A percentile compares a stretch with the other conserved stretches of the same genome.
These are phyloP conservation scores for Hapalemur alaotrensis DNA, from an alignment of 2,797 vertebrate species.

Conservation along the genomic window DNA sequence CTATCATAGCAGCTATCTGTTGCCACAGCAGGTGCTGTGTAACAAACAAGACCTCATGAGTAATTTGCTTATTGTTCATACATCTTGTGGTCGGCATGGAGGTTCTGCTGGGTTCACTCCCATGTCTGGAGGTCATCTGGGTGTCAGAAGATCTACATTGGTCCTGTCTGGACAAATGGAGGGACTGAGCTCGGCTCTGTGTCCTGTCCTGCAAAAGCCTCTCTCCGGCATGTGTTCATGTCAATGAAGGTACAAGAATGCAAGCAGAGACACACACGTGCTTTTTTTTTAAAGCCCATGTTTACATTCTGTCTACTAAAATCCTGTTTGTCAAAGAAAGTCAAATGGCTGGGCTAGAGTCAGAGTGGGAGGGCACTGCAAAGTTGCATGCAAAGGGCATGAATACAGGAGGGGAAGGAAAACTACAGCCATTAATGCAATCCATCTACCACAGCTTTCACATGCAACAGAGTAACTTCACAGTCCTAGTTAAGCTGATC, in stretches of 20 bases:
- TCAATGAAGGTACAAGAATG: not conserved
- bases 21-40: not conserved
- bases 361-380: not conserved
- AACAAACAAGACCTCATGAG: not conserved
- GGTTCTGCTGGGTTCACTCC: not conserved
- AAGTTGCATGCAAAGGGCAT: not conserved
- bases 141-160: not conserved
- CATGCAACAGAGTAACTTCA: not conserved
- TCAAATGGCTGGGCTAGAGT: not conserved
- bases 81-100: not conserved
- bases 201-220: not conserved
- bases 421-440: not conserved
- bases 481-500: slow-evolving; percentile 13
- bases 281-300: not conserved
- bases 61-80: too few relatives aligned
- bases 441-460: not conserved
- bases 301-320: not conserved
- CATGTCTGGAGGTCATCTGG: not conserved
- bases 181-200: not conserved
- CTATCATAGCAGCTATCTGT: not conserved
- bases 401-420: not conserved
- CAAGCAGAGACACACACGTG: not conserved
- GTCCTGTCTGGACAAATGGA: not conserved
- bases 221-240: not conserved
- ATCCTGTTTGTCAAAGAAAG: slow-evolving; percentile 1